These are phyloP conservation scores for Ochropacha duplaris DNA, from an alignment of 2,888 invertebrate species.

Conservation along the genomic window DNA sequence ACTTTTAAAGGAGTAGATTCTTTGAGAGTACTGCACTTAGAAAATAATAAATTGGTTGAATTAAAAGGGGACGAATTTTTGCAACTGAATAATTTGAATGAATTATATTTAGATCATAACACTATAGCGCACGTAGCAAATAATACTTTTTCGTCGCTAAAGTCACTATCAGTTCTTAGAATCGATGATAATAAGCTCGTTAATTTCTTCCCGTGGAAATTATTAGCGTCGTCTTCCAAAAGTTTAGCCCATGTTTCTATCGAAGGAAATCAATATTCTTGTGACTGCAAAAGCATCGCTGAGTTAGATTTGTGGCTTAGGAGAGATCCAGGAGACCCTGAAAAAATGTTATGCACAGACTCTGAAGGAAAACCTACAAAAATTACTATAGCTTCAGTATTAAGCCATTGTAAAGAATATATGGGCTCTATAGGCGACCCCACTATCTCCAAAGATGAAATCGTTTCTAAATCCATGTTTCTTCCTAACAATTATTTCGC, in stretches of 20 bases:
- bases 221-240: conserved; percentile 84
- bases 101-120: conserved; percentile 91
- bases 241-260: conserved; percentile 86
- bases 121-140: conserved; percentile 89
- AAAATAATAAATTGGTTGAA: conserved; percentile 88
- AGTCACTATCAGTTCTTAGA: conserved; percentile 87
- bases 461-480: conserved; percentile 84
- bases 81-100: conserved; percentile 88
- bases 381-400: conserved; percentile 80
- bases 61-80: conserved; percentile 91
- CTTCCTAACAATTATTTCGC: conserved; percentile 88
- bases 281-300: conserved; percentile 89
- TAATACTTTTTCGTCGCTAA: conserved; percentile 89
- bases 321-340: conserved; percentile 85
- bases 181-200: conserved; percentile 90
- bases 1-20: conserved; percentile 91
- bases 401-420: conserved; percentile 85
- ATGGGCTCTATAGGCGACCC: conserved; percentile 79
- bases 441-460: conserved; percentile 74
- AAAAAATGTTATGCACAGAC: conserved; percentile 87
- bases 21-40: conserved; percentile 88
- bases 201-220: conserved; percentile 88
- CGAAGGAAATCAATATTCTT: conserved; percentile 92
- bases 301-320: conserved; percentile 87
- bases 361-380: conserved; percentile 77